Evolutionary conservation across 2,797 vertebrate genomes (phyloP), one percentile per base, ranked within the genome.

Genomic region (Syndactyla subalaris): DNA sequence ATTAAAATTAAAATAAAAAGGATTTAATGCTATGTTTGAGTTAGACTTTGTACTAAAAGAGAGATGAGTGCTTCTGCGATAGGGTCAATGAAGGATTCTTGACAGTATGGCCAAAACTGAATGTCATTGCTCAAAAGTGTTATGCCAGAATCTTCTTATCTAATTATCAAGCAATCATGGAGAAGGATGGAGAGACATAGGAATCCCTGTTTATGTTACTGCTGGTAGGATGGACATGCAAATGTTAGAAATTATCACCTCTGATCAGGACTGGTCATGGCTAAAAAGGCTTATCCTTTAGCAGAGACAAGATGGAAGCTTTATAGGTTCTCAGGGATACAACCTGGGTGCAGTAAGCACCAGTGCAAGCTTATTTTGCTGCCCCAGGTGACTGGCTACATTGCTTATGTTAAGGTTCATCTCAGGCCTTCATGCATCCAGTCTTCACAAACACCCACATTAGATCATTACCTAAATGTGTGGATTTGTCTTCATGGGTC

Each of bases 1-100:
- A 88, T 67, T 92, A 90, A 59, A 70, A 88, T 67, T 92, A 90
- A 59, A 19, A 72, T 6, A 11, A 10, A 14, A 86, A 77, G 12
- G 12, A 12, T 74, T 70, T 54, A 80, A 54, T 58, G 18, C 66
- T 81, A 20, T 23, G 6, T 48, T 51, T 79, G 8, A 79, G 16
- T 65, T 34, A 15, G n/a, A 13, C 43, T 82, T 54, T 63, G 26
- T 27, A 46, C 11, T 49, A 84, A 82, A 92, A 30, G 41, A 72
- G 62, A 74, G 30, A 58, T 24, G 18, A 65, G 4, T 26, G 7
- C 22, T 78, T 46, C 22, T 52, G 38, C 26, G 17, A 61, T n/a
- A 18, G 8, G 6, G 22, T 68, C 71, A 57, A 85, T 20, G 26
- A 82, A 73, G 26, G 18, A 20, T 72, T 8, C 32, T 70, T 73